Percentiles rank a stretch among this genome's conserved stretches.
Evolutionary conservation across 2,797 vertebrate genomes (phyloP).

Genomic region (Chromobotia macracanthus): DNA sequence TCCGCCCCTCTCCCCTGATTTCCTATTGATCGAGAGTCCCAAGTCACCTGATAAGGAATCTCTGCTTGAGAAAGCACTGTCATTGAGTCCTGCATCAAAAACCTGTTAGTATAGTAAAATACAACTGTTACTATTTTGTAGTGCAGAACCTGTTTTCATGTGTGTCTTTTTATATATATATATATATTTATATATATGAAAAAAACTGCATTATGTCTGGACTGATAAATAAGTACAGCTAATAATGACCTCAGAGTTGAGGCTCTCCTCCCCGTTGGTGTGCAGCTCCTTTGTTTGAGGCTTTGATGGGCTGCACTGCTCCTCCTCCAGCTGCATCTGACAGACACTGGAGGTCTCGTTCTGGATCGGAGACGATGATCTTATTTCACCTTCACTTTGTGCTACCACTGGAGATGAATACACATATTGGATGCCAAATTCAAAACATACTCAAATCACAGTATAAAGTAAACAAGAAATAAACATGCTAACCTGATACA

Average conservation of each 20-base stretch:
- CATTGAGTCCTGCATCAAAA: conserved; percentile 34
- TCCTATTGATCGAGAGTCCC: conserved; percentile 68
- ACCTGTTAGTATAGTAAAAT: conserved; percentile 23
- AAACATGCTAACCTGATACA: conserved; percentile 36
- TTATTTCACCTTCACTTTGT: neutral
- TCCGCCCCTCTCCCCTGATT: conserved; percentile 83
- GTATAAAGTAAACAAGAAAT: neutral
- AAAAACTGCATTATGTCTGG: neutral
- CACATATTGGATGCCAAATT: neutral
- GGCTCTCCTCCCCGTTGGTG: conserved; percentile 52
- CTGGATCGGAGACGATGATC: conserved; percentile 41
- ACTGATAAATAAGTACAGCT: neutral
- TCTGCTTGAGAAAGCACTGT: conserved; percentile 30
- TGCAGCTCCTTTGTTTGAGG: conserved; percentile 58
- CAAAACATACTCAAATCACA: neutral
- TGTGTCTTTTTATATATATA: neutral
- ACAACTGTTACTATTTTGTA: neutral
- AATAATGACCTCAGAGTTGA: conserved; percentile 57
- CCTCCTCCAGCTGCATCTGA: conserved; percentile 35
- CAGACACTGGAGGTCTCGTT: conserved; percentile 55
- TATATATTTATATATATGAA: neutral
- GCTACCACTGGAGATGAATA: conserved; percentile 34
- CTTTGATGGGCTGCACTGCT: conserved; percentile 53
- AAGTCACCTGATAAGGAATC: conserved; percentile 68
- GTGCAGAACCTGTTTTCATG: no score